phyloP scores from a whole-genome alignment of 2,888 invertebrate species.

The Lasioglossum villosulum region DNA sequence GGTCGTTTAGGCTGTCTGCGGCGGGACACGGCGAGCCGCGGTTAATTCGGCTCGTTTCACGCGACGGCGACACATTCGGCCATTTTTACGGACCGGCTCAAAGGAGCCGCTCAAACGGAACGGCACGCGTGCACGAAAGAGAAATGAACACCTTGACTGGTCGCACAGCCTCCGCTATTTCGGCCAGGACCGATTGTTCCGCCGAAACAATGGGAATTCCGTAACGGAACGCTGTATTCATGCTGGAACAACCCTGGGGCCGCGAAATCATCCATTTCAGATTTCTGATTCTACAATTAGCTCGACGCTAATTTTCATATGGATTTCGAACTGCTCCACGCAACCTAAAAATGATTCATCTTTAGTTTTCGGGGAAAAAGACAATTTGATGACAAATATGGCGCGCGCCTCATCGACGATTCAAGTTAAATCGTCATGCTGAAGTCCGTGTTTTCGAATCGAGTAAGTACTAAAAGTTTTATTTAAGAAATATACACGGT shows the following conservation, averaged over 20 bases:
- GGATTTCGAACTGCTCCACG: not conserved
- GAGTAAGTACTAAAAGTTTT: too few relatives aligned
- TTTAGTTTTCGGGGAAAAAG: not conserved
- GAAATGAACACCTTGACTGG: slow-evolving; percentile 13
- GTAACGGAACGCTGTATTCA: not conserved
- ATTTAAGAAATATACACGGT: too few relatives aligned
- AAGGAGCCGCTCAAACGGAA: slow-evolving; percentile 22
- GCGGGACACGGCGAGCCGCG: slow-evolving; percentile 34
- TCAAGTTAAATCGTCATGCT: too few relatives aligned
- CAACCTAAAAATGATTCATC: not conserved
- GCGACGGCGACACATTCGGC: slow-evolving; percentile 26
- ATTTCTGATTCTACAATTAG: not conserved
- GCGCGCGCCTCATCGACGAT: not conserved
- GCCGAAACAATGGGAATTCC: not conserved
- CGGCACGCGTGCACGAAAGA: not conserved
- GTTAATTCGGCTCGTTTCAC: slow-evolving; percentile 48
- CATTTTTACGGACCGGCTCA: slow-evolving; percentile 41
- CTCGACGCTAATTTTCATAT: not conserved
- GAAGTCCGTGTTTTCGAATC: too few relatives aligned
- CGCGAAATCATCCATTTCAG: not conserved
- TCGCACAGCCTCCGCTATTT: not conserved
- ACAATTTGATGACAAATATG: not conserved
- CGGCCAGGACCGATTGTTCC: not conserved
- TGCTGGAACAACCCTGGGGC: not conserved
- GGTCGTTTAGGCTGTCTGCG: slow-evolving; percentile 62